Percentiles rank a stretch among this genome's conserved stretches.
phyloP scores from a whole-genome alignment of 2,888 invertebrate genomes.

The Tenthredo distinguenda region DNA sequence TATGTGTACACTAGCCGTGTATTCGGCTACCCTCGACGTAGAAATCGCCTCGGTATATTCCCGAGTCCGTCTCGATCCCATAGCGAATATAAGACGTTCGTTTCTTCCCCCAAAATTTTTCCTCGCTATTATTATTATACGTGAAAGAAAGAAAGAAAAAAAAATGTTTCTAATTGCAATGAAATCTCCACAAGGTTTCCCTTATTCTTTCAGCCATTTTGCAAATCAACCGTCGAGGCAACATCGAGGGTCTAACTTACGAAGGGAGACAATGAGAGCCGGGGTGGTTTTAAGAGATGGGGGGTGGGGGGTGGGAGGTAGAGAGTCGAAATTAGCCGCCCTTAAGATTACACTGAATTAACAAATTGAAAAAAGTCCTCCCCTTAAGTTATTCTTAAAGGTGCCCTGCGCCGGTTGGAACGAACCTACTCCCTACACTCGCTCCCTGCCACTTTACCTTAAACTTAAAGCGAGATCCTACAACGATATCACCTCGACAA shows the following conservation, averaged over 20 bases:
- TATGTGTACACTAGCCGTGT: constrained; percentile 72
- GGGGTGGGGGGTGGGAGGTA: constrained; percentile 55
- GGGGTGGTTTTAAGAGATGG: not conserved
- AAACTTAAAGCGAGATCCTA: constrained; percentile 63
- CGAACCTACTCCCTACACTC: not conserved
- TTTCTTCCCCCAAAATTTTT: too few species aligned
- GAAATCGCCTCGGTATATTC: constrained; percentile 1
- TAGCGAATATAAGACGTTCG: not conserved
- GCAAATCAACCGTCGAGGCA: constrained; percentile 34
- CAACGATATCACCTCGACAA: constrained; percentile 69
- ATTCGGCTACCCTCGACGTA: constrained; percentile 65
- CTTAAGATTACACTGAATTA: constrained; percentile 74
- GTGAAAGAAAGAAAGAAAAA: too few species aligned
- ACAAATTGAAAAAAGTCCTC: constrained; percentile 75
- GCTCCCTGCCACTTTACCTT: constrained; percentile 43
- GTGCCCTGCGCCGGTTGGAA: constrained; percentile 54
- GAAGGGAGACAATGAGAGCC: constrained; percentile 28
- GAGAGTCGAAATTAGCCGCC: constrained; percentile 72
- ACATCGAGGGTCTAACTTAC: not conserved
- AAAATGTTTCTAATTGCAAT: constrained; percentile 2
- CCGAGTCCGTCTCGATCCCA: not conserved
- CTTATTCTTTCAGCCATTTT: constrained; percentile 41
- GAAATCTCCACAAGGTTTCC: not conserved
- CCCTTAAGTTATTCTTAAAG: constrained; percentile 66
- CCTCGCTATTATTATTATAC: too few species aligned